phyloP scores from a whole-genome alignment of 2,888 invertebrate genomes.

The Caenorhabditis sp. region DNA sequence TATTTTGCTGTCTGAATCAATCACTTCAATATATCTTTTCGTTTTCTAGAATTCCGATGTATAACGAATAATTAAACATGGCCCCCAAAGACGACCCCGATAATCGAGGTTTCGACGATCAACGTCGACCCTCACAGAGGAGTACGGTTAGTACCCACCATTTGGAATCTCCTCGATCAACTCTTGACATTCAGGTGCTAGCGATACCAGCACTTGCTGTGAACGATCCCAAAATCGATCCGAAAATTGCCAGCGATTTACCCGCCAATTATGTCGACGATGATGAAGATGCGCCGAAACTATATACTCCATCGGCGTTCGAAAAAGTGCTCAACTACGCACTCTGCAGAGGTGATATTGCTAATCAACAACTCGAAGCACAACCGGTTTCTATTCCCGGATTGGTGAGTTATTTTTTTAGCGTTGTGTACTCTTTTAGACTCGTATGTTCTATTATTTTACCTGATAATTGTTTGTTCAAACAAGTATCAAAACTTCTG shows the following conservation, averaged over 20 bases:
- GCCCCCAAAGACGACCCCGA: constrained; percentile 66
- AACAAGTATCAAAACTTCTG: constrained; percentile 45
- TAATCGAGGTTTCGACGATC: constrained; percentile 57
- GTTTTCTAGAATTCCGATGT: constrained; percentile 45
- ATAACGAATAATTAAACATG: constrained; percentile 60
- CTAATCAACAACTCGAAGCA: constrained; percentile 67
- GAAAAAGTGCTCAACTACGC: constrained; percentile 73
- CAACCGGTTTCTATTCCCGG: constrained; percentile 71
- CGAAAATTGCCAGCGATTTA: constrained; percentile 27
- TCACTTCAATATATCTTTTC: background rate
- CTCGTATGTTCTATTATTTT: constrained; percentile 7
- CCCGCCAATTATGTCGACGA: constrained; percentile 65
- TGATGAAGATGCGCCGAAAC: constrained; percentile 67
- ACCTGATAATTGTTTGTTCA: constrained; percentile 28
- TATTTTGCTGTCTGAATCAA: too few relatives aligned
- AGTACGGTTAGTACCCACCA: constrained; percentile 51
- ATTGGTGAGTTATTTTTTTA: constrained; percentile 64
- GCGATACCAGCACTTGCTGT: constrained; percentile 61
- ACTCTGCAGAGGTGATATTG: constrained; percentile 74
- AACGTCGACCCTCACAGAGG: constrained; percentile 63
- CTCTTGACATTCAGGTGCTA: constrained; percentile 39
- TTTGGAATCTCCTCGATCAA: background rate
- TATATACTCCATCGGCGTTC: constrained; percentile 68
- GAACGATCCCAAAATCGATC: constrained; percentile 45
- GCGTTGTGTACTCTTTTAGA: constrained; percentile 36